phyloP scores from a whole-genome alignment of 2,888 invertebrate genomes.

The Netelia inedita region DNA sequence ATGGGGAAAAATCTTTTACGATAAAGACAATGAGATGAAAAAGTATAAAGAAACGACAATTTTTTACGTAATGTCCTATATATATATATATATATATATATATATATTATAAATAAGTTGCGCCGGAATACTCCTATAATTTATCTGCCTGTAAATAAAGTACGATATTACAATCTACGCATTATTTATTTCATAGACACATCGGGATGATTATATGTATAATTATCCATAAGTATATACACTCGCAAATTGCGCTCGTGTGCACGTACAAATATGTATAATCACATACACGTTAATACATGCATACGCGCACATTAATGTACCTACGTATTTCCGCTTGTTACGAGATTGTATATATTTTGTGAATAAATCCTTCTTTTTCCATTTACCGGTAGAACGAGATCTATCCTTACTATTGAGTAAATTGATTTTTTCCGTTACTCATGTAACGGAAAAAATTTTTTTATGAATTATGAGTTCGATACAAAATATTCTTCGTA shows the following conservation, averaged over 20 bases:
- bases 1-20: slow-evolving; percentile 8
- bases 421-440: slow-evolving; percentile 15
- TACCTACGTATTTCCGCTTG: slow-evolving; percentile 55
- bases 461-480: slow-evolving; percentile 38
- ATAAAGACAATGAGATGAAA: slow-evolving; percentile 6
- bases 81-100: not conserved
- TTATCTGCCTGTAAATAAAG: slow-evolving; percentile 68
- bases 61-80: slow-evolving; percentile 28
- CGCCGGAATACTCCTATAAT: slow-evolving; percentile 42
- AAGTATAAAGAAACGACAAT: slow-evolving; percentile 2
- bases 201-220: slow-evolving; percentile 68
- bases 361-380: slow-evolving; percentile 75
- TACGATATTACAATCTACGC: slow-evolving; percentile 64
- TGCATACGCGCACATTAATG: slow-evolving; percentile 25
- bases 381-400: slow-evolving; percentile 34
- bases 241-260: slow-evolving; percentile 46
- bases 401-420: not conserved
- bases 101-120: slow-evolving; percentile 21
- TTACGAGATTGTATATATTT: slow-evolving; percentile 72
- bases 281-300: slow-evolving; percentile 43
- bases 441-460: too few relatives aligned
- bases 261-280: slow-evolving; percentile 18
- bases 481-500: slow-evolving; percentile 59
- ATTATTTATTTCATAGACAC: slow-evolving; percentile 71
- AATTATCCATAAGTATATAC: slow-evolving; percentile 63